phyloP scores from a whole-genome alignment of 2,797 vertebrate species.

The Spinus pinus region DNA sequence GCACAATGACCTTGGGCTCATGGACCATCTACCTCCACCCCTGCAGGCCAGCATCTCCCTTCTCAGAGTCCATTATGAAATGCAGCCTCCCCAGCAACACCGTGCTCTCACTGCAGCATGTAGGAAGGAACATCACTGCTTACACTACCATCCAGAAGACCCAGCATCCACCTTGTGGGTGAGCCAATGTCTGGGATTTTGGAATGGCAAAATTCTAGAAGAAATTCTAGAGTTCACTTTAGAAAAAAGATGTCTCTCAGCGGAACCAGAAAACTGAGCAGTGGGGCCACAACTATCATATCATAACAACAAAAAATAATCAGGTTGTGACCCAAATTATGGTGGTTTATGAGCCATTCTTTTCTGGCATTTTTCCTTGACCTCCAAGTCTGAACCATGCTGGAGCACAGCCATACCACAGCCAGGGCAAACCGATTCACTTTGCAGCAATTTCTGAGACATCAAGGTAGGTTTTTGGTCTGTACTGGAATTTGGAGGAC shows the following conservation, averaged over 20 bases:
- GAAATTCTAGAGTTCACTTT: not conserved
- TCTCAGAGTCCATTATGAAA: not conserved
- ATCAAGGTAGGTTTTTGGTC: not conserved
- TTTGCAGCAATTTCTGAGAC: not conserved
- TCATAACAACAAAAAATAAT: accelerated
- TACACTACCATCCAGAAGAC: not conserved
- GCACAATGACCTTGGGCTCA: accelerated
- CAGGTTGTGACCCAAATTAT: not conserved
- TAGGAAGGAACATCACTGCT: not conserved
- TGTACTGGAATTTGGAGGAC: not conserved
- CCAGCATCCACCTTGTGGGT: not conserved
- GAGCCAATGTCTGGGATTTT: not conserved
- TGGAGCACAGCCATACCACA: not conserved
- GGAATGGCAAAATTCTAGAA: not conserved
- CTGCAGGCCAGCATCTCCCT: not conserved
- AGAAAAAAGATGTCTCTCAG: not conserved
- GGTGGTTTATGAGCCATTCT: not conserved
- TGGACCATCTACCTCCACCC: not conserved
- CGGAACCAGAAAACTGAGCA: not conserved
- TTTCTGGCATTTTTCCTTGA: not conserved
- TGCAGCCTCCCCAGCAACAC: not conserved
- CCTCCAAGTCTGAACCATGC: not conserved
- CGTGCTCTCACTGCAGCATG: not conserved
- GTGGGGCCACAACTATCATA: not conserved
- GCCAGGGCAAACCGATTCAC: not conserved